Evolutionary conservation across 2,113 vertebrate species (phyloP).

Genomic region (Lycocorax pyrrhopterus): DNA sequence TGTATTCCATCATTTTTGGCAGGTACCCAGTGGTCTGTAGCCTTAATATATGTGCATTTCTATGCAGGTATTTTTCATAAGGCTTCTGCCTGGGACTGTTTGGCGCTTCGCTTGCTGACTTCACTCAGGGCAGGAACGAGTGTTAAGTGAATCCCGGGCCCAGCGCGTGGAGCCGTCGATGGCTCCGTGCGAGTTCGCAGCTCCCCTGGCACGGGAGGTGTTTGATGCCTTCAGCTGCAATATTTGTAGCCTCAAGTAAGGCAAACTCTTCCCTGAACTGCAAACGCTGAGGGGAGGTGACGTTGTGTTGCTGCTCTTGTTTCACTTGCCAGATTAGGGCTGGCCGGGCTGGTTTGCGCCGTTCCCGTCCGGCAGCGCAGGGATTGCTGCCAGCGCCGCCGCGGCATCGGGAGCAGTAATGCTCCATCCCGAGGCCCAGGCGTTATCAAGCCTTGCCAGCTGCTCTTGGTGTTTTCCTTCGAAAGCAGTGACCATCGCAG

Average conservation of each 20-base stretch:
- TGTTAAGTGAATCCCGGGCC: not conserved
- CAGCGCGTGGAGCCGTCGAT: rapidly evolving
- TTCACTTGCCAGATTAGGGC: not conserved
- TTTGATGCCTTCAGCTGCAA: not conserved
- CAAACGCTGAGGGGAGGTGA: rapidly evolving
- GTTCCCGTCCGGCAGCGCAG: rapidly evolving
- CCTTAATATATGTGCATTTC: conserved; percentile 57
- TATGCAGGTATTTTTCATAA: conserved; percentile 60
- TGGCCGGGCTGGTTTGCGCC: rapidly evolving
- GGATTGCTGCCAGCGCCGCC: not conserved
- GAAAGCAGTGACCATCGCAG: not conserved
- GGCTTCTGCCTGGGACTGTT: conserved; percentile 1
- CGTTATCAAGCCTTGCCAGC: not conserved
- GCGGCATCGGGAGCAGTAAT: not conserved
- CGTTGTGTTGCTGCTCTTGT: not conserved
- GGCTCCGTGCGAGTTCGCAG: not conserved
- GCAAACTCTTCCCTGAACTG: not conserved
- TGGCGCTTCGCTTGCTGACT: conserved; percentile 16
- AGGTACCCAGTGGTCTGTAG: conserved; percentile 71
- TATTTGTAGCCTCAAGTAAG: not conserved
- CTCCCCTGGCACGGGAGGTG: rapidly evolving
- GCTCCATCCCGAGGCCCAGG: not conserved
- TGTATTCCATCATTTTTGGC: conserved; percentile 76
- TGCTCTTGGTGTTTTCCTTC: not conserved
- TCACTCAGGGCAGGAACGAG: not conserved